Conservation (phyloP, 1,140 invertebrate genomes). For the Thaumetopoea pityocampa region DNA sequence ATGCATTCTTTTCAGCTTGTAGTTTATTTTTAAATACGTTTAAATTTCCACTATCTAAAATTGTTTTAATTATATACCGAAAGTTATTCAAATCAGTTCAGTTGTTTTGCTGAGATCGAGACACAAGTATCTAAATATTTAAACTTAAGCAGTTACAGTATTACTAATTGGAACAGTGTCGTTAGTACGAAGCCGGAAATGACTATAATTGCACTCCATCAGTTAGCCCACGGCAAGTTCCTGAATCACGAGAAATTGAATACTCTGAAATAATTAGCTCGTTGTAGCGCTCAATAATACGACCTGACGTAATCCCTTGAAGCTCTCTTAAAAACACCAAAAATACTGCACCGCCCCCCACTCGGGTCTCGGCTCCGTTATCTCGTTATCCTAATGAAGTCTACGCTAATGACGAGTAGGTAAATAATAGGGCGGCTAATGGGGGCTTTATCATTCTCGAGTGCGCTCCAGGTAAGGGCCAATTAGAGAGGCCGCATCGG, state of each 20-base stretch:
- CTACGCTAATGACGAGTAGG: constrained; percentile 75
- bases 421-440: constrained; percentile 76
- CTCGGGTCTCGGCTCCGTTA: constrained; percentile 66
- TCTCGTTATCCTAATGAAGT: constrained; percentile 76
- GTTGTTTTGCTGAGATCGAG: no score
- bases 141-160: no score
- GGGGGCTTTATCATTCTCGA: constrained; percentile 75
- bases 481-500: constrained; percentile 74
- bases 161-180: no score
- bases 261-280: constrained; percentile 45
- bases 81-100: no score
- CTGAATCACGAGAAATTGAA: constrained; percentile 9
- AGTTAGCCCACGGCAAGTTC: neutral
- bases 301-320: constrained; percentile 51
- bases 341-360: constrained; percentile 44
- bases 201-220: neutral
- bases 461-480: constrained; percentile 74
- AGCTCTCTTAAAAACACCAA: constrained; percentile 60
- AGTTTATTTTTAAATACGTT: no score
- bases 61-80: no score
- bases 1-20: no score
- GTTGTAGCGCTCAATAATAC: no score
- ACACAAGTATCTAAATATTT: no score
- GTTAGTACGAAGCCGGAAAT: no score
- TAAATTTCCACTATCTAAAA: no score